Evolutionary conservation across 2,113 vertebrate genomes (phyloP), one percentile per base, ranked within the genome.

Genomic region (Corythaixoides concolor): DNA sequence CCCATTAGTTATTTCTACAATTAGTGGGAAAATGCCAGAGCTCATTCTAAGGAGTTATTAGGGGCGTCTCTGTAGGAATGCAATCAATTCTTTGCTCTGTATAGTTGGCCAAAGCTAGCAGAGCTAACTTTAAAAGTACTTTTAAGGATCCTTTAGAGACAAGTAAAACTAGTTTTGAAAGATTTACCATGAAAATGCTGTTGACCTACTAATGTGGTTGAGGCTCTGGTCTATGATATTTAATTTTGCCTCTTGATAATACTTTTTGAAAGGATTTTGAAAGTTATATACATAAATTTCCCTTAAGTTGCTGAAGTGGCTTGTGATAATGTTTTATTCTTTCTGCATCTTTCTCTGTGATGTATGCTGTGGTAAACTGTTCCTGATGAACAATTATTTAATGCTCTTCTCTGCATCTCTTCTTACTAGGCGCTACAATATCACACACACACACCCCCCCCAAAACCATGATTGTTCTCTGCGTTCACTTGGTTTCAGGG

Each of bases 21-120:
- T 94, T 96, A 95, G 86, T 95, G 73, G 88, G 81, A 95, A 92
- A 89, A 60, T 92, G 58, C 69, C 72, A 91, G 84, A 88, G 62
- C 63, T 94, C 37, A 23, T 91, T 92, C 66, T 85, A 76, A 90
- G 70, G 83, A 93, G n/a, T 92, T 93, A 87, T 82, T 90, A 93
- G 73, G 58, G 37, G 37, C 59, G 73, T 85, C 96, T 95, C 43
- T 83, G 43, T 50, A 92, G 84, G 76, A 94, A 96, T 82, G 90
- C 33, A 85, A 67, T 89, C 86, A 93, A 39, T 92, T 92, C 68
- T 82, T 79, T 90, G 23, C 60, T 94, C 85, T 86, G 26, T 59
- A 45, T 67, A 26, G 43, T 84, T 86, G 88, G 39, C 30, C 64
- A 91, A 77, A 94, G 35, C 26, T 76, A 94, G 80, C 52, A 75